Base-by-base conservation (phyloP, 2,797 vertebrate species). In the Leptatherina wallacei region DNA sequence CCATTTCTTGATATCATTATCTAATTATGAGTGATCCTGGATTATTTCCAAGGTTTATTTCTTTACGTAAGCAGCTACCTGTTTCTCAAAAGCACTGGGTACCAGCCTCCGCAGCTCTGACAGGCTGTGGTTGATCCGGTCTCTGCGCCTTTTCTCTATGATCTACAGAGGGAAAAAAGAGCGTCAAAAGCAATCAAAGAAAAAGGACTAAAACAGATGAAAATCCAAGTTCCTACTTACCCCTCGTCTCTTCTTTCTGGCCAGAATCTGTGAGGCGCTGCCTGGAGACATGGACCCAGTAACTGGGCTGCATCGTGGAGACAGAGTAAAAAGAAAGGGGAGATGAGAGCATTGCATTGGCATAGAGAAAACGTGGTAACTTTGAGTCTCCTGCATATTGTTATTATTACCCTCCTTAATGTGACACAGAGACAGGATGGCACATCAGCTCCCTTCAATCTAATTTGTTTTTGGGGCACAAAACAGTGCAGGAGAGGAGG, bases 101-200 rank as follows among this genome's bases (percentile, higher is more conserved):
- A 98, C 96, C 38, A 99, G 90, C 69, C 96, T 96, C 84, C 97
- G 94, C 60, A 99, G 90, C 78, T 99, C 97, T 0, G 97, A 97
- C 67, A 99, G 94, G 88, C 97, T 97, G 93, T 96, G 97, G 92
- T 98, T 99, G 91, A 99, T 98, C 7, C 97, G 94, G 88, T 99
- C 97, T 0, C 97, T 92, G 59, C 97, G 96, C 59, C 96, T 92
- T 89, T 99, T 99, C 93, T 99, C 97, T 54, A 98, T 98, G 85
- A 99, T 96, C 97, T 99, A 30, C 20, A 71, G 54, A 65, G 3
- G 65, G 32, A 27, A 35, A 57, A 80, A 38, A 49, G 24, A 42
- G 51, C 5, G 67, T 82, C 62, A 77, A 63, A 57, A 49, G 38
- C 57, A 47, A 56, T 2, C 59, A 27, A 14, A 71, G 36, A 33